A percentile compares a stretch with the other conserved stretches of the same genome.
These are phyloP conservation scores for Potorous gilbertii DNA, from an alignment of 2,797 vertebrate genomes.

Conservation along the genomic window DNA sequence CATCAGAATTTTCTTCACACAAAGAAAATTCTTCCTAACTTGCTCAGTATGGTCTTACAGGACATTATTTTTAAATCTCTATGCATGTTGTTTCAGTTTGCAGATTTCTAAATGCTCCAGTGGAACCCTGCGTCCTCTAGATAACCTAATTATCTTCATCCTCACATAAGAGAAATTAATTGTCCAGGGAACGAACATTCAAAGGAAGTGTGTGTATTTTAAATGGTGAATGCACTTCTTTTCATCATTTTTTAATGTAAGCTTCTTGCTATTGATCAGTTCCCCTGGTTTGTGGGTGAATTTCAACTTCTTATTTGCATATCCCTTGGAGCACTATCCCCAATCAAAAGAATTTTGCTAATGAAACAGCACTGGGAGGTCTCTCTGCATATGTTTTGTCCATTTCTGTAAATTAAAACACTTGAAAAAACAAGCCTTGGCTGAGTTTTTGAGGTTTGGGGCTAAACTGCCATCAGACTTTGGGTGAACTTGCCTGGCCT, in stretches of 20 bases:
- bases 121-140: conserved; percentile 23
- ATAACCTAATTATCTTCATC: conserved; percentile 56
- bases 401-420: conserved; percentile 29
- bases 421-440: neutral
- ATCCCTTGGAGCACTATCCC: neutral
- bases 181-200: conserved; percentile 40
- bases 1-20: neutral
- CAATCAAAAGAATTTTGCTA: neutral
- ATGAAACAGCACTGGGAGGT: neutral
- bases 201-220: conserved; percentile 38
- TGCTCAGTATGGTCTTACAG: conserved; percentile 38
- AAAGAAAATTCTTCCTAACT: conserved; percentile 7
- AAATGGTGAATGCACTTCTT: conserved; percentile 48
- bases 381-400: neutral
- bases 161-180: conserved; percentile 56
- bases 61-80: conserved; percentile 44
- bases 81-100: conserved; percentile 32
- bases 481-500: conserved; percentile 34
- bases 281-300: conserved; percentile 41
- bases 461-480: neutral
- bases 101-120: conserved; percentile 39
- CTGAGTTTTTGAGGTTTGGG: neutral
- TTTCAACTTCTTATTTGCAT: conserved; percentile 54
- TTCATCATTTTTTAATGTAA: conserved; percentile 50
- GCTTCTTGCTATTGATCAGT: conserved; percentile 55